These are phyloP conservation scores for Charadrius vociferus DNA, from an alignment of 2,113 vertebrate genomes.

Conservation along the genomic window DNA sequence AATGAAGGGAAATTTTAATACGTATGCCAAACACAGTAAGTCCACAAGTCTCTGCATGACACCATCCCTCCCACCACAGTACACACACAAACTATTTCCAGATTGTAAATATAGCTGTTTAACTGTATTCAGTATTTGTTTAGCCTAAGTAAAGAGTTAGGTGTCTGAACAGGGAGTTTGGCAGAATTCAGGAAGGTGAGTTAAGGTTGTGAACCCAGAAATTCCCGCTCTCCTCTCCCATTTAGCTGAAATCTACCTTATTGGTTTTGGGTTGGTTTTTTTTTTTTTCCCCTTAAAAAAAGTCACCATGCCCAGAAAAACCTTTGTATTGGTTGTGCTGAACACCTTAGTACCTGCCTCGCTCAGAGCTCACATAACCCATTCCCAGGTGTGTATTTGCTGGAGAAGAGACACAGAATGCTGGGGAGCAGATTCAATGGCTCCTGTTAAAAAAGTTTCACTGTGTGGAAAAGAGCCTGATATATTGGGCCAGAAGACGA, in stretches of 20 bases:
- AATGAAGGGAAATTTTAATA: background rate
- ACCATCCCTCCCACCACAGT: background rate
- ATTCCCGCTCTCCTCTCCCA: background rate
- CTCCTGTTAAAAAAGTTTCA: background rate
- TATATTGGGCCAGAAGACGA: accelerated
- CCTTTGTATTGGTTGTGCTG: background rate
- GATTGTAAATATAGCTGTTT: background rate
- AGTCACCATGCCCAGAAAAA: background rate
- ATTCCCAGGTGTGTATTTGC: background rate
- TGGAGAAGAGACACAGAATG: background rate
- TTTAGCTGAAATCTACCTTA: background rate
- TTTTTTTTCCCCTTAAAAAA: background rate
- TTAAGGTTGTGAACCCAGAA: background rate
- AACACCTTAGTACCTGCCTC: background rate
- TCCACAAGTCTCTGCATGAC: background rate
- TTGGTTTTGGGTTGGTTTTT: too few relatives aligned
- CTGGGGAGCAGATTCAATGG: background rate
- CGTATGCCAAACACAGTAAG: background rate
- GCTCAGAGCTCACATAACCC: background rate
- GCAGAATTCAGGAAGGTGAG: background rate
- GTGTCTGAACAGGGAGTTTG: background rate
- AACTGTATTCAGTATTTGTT: background rate
- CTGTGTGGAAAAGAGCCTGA: background rate
- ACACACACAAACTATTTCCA: background rate
- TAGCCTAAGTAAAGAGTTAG: background rate